phyloP scores from a whole-genome alignment of 2,797 vertebrate species.

The Tenualosa ilisha region DNA sequence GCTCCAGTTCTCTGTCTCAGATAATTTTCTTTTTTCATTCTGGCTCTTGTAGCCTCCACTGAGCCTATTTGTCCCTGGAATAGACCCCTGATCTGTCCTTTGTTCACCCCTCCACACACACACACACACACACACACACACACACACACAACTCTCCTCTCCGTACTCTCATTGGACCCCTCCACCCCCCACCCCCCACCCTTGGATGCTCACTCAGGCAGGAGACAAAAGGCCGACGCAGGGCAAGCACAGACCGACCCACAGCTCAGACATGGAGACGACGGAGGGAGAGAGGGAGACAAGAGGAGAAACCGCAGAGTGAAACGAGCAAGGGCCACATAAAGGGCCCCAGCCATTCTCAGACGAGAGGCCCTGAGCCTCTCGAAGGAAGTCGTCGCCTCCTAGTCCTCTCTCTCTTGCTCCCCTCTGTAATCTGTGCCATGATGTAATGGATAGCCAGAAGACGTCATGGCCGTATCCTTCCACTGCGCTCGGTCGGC shows the following conservation, averaged over 20 bases:
- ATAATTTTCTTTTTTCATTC: neutral
- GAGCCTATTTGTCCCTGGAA: conserved; percentile 75
- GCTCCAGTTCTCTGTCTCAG: neutral
- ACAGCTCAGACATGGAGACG: conserved; percentile 70
- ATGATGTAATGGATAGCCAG: conserved; percentile 18
- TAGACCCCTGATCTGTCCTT: conserved; percentile 76
- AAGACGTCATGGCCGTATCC: neutral
- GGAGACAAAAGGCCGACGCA: conserved; percentile 73
- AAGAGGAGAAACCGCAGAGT: neutral
- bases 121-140: neutral
- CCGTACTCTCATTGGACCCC: conserved; percentile 66
- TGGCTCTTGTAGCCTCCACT: conserved; percentile 71
- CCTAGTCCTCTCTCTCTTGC: neutral
- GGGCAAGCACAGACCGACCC: conserved; percentile 69
- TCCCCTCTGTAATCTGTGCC: neutral
- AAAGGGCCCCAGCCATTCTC: conserved; percentile 31
- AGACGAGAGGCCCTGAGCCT: conserved; percentile 14
- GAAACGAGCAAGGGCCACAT: conserved; percentile 41
- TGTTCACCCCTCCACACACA: conserved; percentile 61
- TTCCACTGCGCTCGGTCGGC: neutral
- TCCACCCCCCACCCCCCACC: conserved; percentile 66
- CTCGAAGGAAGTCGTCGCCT: conserved; percentile 35
- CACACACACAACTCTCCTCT: neutral
- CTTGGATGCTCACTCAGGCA: conserved; percentile 52
- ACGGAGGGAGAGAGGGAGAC: conserved; percentile 49